A percentile compares a stretch with the other conserved stretches of the same genome.
phyloP scores from a whole-genome alignment of 2,888 invertebrate genomes.

The Parnassius smintheus region DNA sequence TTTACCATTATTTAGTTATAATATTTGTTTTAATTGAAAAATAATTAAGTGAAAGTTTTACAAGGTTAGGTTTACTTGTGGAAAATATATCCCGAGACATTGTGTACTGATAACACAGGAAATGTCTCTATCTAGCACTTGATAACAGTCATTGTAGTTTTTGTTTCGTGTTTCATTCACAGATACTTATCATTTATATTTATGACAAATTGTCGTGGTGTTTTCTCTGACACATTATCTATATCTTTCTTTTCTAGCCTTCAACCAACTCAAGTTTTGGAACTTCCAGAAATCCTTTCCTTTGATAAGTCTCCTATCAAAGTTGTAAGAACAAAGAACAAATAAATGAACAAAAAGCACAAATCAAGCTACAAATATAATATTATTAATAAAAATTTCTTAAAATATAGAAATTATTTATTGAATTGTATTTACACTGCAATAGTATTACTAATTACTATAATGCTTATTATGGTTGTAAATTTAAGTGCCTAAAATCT shows the following conservation, averaged over 20 bases:
- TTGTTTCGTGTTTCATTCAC: neutral
- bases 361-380: constrained; percentile 70
- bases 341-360: constrained; percentile 68
- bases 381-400: constrained; percentile 47
- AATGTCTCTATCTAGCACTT: constrained; percentile 21
- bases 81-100: neutral
- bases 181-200: neutral
- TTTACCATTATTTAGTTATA: no score
- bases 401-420: constrained; percentile 38
- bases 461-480: constrained; percentile 46
- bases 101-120: constrained; percentile 39
- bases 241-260: constrained; percentile 48
- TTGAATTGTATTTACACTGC: constrained; percentile 55
- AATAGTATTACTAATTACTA: constrained; percentile 43
- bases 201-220: neutral
- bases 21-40: no score
- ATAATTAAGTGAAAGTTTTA: no score
- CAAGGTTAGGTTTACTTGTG: neutral
- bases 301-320: constrained; percentile 51
- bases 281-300: constrained; percentile 76
- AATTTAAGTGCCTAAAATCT: constrained; percentile 66
- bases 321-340: constrained; percentile 58
- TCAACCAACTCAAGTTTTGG: constrained; percentile 61
- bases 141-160: constrained; percentile 30
- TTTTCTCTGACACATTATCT: neutral